A percentile compares a stretch with the other conserved stretches of the same genome.
Conservation (phyloP, 2,888 invertebrate species). For the Oligia strigilis region DNA sequence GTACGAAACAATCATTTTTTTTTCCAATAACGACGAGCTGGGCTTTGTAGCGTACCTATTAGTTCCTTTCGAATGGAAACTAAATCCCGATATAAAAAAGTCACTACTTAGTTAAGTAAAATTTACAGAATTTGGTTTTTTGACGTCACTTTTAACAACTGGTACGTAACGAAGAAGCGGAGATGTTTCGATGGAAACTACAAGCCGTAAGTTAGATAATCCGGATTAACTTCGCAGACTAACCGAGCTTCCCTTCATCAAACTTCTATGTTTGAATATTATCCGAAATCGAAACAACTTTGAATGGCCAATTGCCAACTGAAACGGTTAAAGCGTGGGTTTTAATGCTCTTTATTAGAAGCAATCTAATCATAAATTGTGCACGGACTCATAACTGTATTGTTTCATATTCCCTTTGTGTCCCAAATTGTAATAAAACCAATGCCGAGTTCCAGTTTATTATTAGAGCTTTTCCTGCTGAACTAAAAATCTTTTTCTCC, state of each 20-base stretch:
- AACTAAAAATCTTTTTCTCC: conserved; percentile 43
- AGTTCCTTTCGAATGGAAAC: not conserved
- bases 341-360: conserved; percentile 23
- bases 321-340: not conserved
- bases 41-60: not conserved
- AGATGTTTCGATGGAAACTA: not conserved
- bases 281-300: conserved; percentile 29
- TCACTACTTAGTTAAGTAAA: too few relatives aligned
- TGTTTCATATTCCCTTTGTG: conserved; percentile 41
- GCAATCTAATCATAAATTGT: conserved; percentile 44
- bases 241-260: not conserved
- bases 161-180: not conserved
- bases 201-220: not conserved
- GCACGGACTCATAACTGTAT: conserved; percentile 32
- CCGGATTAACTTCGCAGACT: conserved; percentile 17
- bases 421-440: conserved; percentile 41
- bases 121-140: not conserved
- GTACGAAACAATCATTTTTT: not conserved
- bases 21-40: not conserved
- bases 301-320: conserved; percentile 33
- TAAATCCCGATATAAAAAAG: not conserved
- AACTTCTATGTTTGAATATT: conserved; percentile 34
- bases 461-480: conserved; percentile 29
- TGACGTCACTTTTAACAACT: not conserved
- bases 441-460: conserved; percentile 30